Conservation (phyloP, 37 sponge, comb jelly and placozoan genomes). For the Chondrilla cf. caribensis region DNA sequence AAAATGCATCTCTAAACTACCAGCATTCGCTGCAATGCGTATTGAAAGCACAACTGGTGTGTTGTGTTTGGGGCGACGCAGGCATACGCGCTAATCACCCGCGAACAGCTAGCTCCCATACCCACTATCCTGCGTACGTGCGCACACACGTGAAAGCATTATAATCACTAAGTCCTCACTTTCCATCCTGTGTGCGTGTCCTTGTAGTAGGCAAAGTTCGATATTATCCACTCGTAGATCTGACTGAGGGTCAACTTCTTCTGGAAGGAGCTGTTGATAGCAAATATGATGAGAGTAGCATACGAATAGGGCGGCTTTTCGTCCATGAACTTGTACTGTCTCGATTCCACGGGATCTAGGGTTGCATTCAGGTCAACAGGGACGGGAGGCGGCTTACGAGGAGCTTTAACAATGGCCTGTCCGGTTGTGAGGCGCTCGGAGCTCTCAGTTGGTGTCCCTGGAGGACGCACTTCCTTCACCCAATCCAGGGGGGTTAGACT, state of each 20-base stretch:
- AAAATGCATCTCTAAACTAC: too few relatives aligned
- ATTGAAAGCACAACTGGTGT: too few relatives aligned
- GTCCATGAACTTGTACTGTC: constrained; percentile 59
- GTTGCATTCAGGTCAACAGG: constrained; percentile 78
- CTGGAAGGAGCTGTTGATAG: constrained; percentile 84
- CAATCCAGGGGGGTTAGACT: constrained; percentile 20
- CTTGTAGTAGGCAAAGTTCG: constrained; percentile 90
- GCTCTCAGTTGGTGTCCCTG: not conserved
- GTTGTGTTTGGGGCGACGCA: too few relatives aligned
- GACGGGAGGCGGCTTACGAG: constrained; percentile 68
- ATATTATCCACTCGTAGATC: constrained; percentile 91
- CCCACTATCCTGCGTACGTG: too few relatives aligned
- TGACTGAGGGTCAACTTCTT: constrained; percentile 85
- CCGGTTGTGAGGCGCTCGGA: not conserved
- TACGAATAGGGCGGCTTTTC: constrained; percentile 94
- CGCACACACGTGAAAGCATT: too few relatives aligned
- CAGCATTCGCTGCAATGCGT: too few relatives aligned
- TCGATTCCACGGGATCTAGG: constrained; percentile 66
- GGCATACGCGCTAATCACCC: too few relatives aligned
- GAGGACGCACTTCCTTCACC: not conserved
- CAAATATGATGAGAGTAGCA: constrained; percentile 88
- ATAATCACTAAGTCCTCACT: constrained; percentile 34
- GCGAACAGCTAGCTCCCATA: too few relatives aligned
- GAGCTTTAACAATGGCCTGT: not conserved
- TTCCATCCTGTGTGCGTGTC: constrained; percentile 93